Percentiles rank a stretch among this genome's conserved stretches.
phyloP scores from a whole-genome alignment of 1,140 invertebrate genomes.

The Mamestra configurata region DNA sequence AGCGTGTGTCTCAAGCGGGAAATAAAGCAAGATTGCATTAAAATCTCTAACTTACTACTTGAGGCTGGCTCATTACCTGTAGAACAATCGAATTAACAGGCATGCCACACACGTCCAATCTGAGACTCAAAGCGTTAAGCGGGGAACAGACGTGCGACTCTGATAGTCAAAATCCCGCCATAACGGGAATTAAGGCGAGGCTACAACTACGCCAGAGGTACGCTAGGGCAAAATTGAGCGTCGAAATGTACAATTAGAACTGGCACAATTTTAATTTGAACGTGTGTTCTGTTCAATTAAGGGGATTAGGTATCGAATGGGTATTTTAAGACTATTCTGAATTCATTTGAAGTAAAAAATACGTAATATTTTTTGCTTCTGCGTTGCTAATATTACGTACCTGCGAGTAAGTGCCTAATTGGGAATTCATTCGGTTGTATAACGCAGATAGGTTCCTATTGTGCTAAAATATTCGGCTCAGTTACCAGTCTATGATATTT shows the following conservation, averaged over 20 bases:
- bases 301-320: neutral
- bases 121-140: constrained; percentile 21
- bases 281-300: constrained; percentile 15
- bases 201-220: constrained; percentile 7
- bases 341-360: neutral
- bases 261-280: constrained; percentile 40
- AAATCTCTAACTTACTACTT: constrained; percentile 47
- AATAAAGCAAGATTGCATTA: constrained; percentile 27
- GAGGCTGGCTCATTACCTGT: constrained; percentile 40
- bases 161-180: constrained; percentile 18
- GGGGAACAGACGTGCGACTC: constrained; percentile 28
- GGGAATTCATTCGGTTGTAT: too few relatives aligned
- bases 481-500: too few relatives aligned
- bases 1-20: neutral
- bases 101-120: constrained; percentile 37
- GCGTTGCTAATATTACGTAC: too few relatives aligned
- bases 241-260: constrained; percentile 43
- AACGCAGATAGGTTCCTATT: too few relatives aligned
- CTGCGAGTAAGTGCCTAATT: too few relatives aligned
- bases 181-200: neutral
- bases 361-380: neutral
- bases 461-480: too few relatives aligned
- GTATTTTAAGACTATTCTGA: neutral
- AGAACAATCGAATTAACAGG: constrained; percentile 52
- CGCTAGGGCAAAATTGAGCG: constrained; percentile 31